phyloP scores from a whole-genome alignment of 2,113 vertebrate genomes.

The Trematomus loennbergii region DNA sequence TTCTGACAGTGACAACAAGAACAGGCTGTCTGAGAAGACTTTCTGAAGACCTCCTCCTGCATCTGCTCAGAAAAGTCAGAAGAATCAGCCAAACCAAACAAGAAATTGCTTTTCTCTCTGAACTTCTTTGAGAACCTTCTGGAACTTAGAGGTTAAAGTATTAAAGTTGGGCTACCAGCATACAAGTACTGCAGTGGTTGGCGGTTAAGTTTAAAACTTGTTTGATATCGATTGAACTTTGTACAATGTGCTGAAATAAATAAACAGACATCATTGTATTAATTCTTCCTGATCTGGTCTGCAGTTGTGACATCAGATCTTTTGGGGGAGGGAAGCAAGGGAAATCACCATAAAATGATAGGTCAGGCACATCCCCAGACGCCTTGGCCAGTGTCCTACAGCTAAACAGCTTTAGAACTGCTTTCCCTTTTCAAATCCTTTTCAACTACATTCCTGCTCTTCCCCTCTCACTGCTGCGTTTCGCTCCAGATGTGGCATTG shows the following conservation, averaged over 20 bases:
- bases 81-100: constrained; percentile 47
- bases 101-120: constrained; percentile 9
- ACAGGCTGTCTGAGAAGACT: constrained; percentile 65
- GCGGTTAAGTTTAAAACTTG: not conserved
- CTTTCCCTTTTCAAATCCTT: constrained; percentile 75
- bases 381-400: constrained; percentile 70
- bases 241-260: not conserved
- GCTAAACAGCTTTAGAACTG: constrained; percentile 74
- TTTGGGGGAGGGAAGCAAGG: constrained; percentile 30
- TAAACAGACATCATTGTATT: constrained; percentile 12
- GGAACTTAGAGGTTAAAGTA: constrained; percentile 12
- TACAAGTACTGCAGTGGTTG: not conserved
- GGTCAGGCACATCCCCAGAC: constrained; percentile 74
- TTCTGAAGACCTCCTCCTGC: constrained; percentile 50
- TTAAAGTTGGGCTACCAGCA: not conserved
- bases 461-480: constrained; percentile 58
- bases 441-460: constrained; percentile 77
- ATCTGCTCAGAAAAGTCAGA: constrained; percentile 49
- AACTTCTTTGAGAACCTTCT: constrained; percentile 5
- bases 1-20: constrained; percentile 81
- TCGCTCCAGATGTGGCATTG: constrained; percentile 84
- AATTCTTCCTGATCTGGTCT: constrained; percentile 12
- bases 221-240: constrained; percentile 6
- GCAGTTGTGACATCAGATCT: constrained; percentile 54
- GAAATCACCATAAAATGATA: constrained; percentile 80